Evolutionary conservation across 1,140 invertebrate genomes (phyloP).

Genomic region (Pogonognathellus flavescens): DNA sequence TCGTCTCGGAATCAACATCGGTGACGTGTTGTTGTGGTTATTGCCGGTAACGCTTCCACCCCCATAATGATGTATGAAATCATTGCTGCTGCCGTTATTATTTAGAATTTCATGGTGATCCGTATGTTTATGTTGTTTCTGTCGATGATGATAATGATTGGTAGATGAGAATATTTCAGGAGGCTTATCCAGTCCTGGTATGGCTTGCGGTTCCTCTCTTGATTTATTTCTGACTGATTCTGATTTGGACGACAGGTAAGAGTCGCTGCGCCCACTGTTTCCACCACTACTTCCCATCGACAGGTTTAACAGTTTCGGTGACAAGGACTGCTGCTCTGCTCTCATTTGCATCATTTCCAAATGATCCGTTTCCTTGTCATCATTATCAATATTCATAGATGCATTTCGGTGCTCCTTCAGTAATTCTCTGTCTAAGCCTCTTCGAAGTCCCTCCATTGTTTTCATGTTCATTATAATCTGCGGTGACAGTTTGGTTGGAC

Average conservation of each 20-base stretch:
- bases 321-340: conserved; percentile 51
- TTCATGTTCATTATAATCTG: conserved; percentile 56
- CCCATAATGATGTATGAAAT: conserved; percentile 29
- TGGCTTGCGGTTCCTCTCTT: conserved; percentile 58
- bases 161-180: conserved; percentile 20
- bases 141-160: conserved; percentile 37
- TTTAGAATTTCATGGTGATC: conserved; percentile 28
- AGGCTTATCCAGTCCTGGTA: conserved; percentile 6
- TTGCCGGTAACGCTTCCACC: neutral
- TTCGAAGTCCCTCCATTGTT: conserved; percentile 46
- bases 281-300: conserved; percentile 55
- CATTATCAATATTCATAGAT: conserved; percentile 42
- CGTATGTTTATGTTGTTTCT: conserved; percentile 46
- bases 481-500: conserved; percentile 12
- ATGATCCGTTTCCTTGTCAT: conserved; percentile 36
- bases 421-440: conserved; percentile 43
- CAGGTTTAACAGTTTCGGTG: conserved; percentile 63
- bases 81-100: conserved; percentile 21
- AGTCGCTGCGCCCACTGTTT: conserved; percentile 16
- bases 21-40: conserved; percentile 13
- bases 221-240: conserved; percentile 36
- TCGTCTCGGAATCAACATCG: conserved; percentile 49
- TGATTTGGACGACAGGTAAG: conserved; percentile 29
- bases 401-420: conserved; percentile 18
- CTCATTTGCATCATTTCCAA: conserved; percentile 50